Evolutionary conservation across 2,797 vertebrate genomes (phyloP).

Genomic region (Acanthiza pusilla): DNA sequence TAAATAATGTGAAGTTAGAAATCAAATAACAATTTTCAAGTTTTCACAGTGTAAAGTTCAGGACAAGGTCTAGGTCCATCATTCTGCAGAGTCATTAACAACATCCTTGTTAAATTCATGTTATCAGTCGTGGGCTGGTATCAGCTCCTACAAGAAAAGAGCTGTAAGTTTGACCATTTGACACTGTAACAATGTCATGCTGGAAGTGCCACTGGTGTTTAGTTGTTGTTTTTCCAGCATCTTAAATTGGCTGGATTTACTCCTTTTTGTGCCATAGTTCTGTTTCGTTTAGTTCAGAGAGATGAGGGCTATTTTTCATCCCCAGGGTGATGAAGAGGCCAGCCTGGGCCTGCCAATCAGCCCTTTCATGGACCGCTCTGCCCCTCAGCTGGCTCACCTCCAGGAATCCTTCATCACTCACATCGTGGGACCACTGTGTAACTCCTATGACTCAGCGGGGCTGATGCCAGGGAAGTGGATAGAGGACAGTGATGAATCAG

Average conservation of each 20-base stretch:
- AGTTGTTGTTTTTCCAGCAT: neutral
- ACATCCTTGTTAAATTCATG: neutral
- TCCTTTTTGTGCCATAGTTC: neutral
- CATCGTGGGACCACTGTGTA: constrained; percentile 95
- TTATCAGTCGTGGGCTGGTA: rapidly evolving
- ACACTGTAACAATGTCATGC: neutral
- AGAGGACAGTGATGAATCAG: constrained; percentile 81
- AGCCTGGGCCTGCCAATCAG: constrained; percentile 93
- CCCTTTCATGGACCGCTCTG: constrained; percentile 97
- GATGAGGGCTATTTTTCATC: neutral
- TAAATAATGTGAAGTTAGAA: neutral
- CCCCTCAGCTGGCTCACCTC: constrained; percentile 94
- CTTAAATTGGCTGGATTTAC: neutral
- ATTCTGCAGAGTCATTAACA: neutral
- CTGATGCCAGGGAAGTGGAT: constrained; percentile 96
- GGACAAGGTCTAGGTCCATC: neutral
- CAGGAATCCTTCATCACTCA: constrained; percentile 99
- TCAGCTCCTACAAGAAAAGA: neutral
- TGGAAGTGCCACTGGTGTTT: neutral
- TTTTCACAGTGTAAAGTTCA: neutral
- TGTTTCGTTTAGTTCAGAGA: neutral
- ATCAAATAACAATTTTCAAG: neutral
- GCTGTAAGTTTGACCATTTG: neutral
- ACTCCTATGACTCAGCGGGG: constrained; percentile 91
- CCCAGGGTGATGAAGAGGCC: constrained; percentile 95